Base-by-base conservation (phyloP, 2,888 invertebrate genomes). In the Trichogramma dendrolimi region DNA sequence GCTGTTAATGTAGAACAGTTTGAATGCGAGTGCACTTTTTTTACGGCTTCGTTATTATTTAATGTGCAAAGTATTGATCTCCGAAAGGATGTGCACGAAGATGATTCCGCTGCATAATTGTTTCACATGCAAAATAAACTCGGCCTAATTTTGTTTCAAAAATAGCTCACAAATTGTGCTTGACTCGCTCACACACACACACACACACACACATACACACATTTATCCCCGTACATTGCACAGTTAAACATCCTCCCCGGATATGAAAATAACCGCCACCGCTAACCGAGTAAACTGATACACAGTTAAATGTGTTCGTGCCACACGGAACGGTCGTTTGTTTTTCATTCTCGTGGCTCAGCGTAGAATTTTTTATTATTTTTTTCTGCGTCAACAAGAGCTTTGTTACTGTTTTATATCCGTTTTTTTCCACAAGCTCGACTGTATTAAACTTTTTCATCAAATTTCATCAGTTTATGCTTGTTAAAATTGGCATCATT, bases 121-220 rank as follows among this genome's bases (percentile, higher is more conserved):
- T 59, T 48, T 41, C 27, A 27, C 48, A 38, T 53, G 27, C 53
- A 59, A 53, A 59, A 48, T 48, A 53, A 53, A 39, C 42, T 48
- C 41, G 53, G 14, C 54, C 59, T 43, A 7, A 54, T 54, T 54
- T 54, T 38, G 10, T 11, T 48, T 8, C 48, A n/a, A 11, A 54
- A 54, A 54, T 54, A 54, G 7, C 39, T 54, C n/a, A 27, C 27
- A 27, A 27, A 27, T 41, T 10, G n/a, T 41, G 46, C 11, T 11
- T 11, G 11, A 46, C 46, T 46, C 46, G 46, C 46, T 5, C 46
- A 11, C 46, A 46, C 27, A 27, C 27, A 27, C 3, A 27, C 46
- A 11, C 46, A 11, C 46, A 46, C 27, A 27, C 27, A 27, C 3
- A 27, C 27, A 14, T 14, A 27, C 27, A 27, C 27, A 27, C 27